Conservation (phyloP, 1,140 invertebrate species). For the Pollicipes pollicipes region DNA sequence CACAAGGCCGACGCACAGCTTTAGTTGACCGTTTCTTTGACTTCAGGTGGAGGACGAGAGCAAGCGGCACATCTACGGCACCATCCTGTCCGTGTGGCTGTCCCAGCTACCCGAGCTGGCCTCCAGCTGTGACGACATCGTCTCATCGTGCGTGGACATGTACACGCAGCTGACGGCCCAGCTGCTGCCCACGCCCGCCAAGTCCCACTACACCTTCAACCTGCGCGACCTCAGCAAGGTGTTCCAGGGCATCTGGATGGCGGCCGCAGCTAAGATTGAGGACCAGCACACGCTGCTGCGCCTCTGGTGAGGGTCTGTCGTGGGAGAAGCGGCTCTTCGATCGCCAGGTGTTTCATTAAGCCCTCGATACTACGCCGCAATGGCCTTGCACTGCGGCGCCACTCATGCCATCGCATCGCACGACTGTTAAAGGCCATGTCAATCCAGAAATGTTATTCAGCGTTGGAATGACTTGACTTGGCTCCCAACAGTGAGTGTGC, state of each 20-base stretch:
- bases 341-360: too few species aligned
- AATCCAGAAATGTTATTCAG: too few species aligned
- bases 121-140: conserved; percentile 24
- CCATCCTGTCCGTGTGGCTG: conserved; percentile 48
- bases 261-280: neutral
- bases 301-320: neutral
- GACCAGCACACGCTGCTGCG: neutral
- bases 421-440: too few species aligned
- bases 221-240: conserved; percentile 70
- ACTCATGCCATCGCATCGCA: too few species aligned
- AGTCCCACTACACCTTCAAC: conserved; percentile 37
- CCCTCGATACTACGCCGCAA: too few species aligned
- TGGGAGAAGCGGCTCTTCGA: too few species aligned
- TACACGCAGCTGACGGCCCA: conserved; percentile 30
- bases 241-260: conserved; percentile 30
- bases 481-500: too few species aligned
- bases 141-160: conserved; percentile 28
- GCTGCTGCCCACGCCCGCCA: conserved; percentile 32
- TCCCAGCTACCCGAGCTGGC: conserved; percentile 24
- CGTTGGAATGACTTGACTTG: too few species aligned
- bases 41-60: conserved; percentile 50
- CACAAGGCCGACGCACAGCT: too few species aligned
- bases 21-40: too few species aligned
- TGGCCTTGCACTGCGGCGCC: too few species aligned
- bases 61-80: conserved; percentile 49